Conservation (phyloP, 1,140 invertebrate species). For the Philopotamus ludificatus region DNA sequence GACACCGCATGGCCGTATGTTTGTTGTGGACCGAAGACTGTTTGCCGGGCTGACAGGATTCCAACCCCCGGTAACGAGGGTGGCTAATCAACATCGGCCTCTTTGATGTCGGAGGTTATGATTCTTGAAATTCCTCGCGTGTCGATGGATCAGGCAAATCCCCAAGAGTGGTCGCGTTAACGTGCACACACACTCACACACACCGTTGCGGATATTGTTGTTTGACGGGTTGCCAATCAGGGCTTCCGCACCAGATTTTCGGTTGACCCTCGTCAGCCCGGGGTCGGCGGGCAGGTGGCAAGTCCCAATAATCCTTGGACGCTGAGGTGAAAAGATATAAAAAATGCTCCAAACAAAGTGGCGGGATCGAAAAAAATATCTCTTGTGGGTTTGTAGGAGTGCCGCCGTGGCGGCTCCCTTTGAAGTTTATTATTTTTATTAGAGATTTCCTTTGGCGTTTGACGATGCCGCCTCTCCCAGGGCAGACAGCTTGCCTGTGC, state of each 20-base stretch:
- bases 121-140: too few relatives aligned
- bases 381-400: slow-evolving; percentile 27
- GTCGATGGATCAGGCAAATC: too few relatives aligned
- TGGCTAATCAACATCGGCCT: too few relatives aligned
- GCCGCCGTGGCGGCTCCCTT: slow-evolving; percentile 22
- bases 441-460: slow-evolving; percentile 22
- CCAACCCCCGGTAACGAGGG: too few relatives aligned
- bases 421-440: slow-evolving; percentile 31
- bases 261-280: neutral
- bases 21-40: too few relatives aligned
- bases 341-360: slow-evolving; percentile 20
- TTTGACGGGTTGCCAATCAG: neutral
- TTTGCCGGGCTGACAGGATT: too few relatives aligned
- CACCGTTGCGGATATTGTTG: neutral
- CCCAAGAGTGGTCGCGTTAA: too few relatives aligned
- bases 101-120: too few relatives aligned
- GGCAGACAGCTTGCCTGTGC: slow-evolving; percentile 3
- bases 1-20: too few relatives aligned
- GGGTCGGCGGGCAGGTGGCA: slow-evolving; percentile 8
- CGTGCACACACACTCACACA: too few relatives aligned
- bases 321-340: slow-evolving; percentile 21
- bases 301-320: slow-evolving; percentile 15
- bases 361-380: slow-evolving; percentile 24
- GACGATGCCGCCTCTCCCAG: slow-evolving; percentile 13
- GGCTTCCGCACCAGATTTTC: neutral